Evolutionary conservation across 2,888 invertebrate species (phyloP).

Genomic region (Morpho deidamia): DNA sequence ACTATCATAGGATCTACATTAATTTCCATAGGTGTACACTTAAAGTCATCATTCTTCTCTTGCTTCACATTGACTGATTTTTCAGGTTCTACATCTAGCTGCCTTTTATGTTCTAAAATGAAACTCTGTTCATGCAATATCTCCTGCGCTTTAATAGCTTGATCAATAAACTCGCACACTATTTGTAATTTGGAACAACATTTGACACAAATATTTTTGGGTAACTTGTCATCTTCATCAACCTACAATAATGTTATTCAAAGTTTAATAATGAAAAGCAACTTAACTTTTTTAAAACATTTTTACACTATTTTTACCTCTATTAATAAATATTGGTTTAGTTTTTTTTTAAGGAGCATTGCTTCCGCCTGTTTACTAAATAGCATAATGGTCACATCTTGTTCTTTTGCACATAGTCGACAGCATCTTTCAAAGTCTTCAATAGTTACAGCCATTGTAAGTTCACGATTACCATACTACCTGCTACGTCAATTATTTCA

Average conservation of each 20-base stretch:
- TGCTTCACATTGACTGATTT: constrained; percentile 29
- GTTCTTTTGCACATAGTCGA: constrained; percentile 81
- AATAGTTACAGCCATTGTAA: constrained; percentile 10
- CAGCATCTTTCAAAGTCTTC: constrained; percentile 71
- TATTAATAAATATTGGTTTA: constrained; percentile 83
- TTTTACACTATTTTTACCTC: constrained; percentile 61
- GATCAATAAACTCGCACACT: constrained; percentile 82
- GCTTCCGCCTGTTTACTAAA: constrained; percentile 82
- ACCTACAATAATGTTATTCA: constrained; percentile 60
- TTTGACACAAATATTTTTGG: constrained; percentile 82
- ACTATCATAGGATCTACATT: constrained; percentile 84
- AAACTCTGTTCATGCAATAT: constrained; percentile 63
- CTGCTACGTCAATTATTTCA: background rate
- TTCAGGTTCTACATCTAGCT: background rate
- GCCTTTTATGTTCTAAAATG: constrained; percentile 38
- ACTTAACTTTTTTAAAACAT: background rate
- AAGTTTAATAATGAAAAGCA: background rate
- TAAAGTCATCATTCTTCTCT: constrained; percentile 35
- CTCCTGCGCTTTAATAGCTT: constrained; percentile 81
- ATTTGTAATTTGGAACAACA: constrained; percentile 82
- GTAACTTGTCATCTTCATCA: constrained; percentile 81
- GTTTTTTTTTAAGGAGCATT: constrained; percentile 81
- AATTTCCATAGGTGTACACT: constrained; percentile 81
- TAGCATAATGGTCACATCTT: constrained; percentile 79
- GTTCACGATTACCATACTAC: background rate